A percentile compares a stretch with the other conserved stretches of the same genome.
Conservation (phyloP, 2,797 vertebrate genomes). For the Discoglossus pictus region DNA sequence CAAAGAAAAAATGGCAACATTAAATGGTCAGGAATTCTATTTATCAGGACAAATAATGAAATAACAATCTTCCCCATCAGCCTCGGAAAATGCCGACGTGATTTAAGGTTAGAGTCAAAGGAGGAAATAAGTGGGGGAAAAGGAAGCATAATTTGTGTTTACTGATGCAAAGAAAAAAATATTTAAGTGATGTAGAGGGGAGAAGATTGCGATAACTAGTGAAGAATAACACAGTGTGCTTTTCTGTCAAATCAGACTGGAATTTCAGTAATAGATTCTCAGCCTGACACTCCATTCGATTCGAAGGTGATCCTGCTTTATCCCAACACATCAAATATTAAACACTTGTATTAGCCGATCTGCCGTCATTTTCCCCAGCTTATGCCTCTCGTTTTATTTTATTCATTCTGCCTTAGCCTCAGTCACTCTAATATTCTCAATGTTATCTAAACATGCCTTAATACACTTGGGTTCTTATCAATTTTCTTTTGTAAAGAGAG, state of each 20-base stretch:
- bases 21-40: constrained; percentile 81
- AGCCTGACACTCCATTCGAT: constrained; percentile 99
- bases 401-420: constrained; percentile 59
- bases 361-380: constrained; percentile 78
- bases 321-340: constrained; percentile 99
- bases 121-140: constrained; percentile 67
- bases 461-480: constrained; percentile 82
- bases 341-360: constrained; percentile 98
- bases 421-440: constrained; percentile 87
- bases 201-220: constrained; percentile 90
- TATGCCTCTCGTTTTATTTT: constrained; percentile 67
- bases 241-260: constrained; percentile 91
- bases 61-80: constrained; percentile 80
- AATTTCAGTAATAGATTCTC: constrained; percentile 99
- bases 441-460: constrained; percentile 90
- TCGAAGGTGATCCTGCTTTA: constrained; percentile 98
- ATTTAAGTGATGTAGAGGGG: constrained; percentile 83
- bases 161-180: constrained; percentile 94
- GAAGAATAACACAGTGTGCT: constrained; percentile 89
- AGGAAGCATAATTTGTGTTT: constrained; percentile 91
- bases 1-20: constrained; percentile 66
- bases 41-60: constrained; percentile 85
- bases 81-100: constrained; percentile 65
- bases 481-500: constrained; percentile 73
- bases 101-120: constrained; percentile 60